A percentile compares a stretch with the other conserved stretches of the same genome.
These are phyloP conservation scores for Drosophila melanosoma DNA, from an alignment of 2,888 invertebrate species.

Conservation along the genomic window DNA sequence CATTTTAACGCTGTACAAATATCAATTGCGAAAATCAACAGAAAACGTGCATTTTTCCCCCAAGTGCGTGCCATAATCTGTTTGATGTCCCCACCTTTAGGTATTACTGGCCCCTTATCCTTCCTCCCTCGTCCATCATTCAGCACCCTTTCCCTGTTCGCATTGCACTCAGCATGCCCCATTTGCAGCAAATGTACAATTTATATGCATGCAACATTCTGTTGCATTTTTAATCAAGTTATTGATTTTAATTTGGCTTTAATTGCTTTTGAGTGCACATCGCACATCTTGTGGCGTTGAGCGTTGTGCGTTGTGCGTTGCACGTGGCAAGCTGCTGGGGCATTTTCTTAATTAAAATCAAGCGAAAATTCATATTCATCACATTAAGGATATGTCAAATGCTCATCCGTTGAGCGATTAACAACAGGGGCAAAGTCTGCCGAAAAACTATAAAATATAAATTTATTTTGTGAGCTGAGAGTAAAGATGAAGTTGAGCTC, in stretches of 20 bases:
- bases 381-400: slow-evolving; percentile 28
- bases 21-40: slow-evolving; percentile 69
- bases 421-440: not conserved
- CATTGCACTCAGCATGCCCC: not conserved
- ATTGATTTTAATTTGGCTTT: slow-evolving; percentile 78
- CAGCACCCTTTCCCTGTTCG: not conserved
- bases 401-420: slow-evolving; percentile 41
- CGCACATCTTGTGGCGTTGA: slow-evolving; percentile 45
- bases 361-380: slow-evolving; percentile 31
- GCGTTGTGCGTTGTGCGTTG: not conserved
- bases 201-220: slow-evolving; percentile 13
- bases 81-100: slow-evolving; percentile 47
- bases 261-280: slow-evolving; percentile 75
- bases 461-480: slow-evolving; percentile 41
- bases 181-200: slow-evolving; percentile 7
- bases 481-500: not conserved
- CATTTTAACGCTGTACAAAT: slow-evolving; percentile 49
- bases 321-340: slow-evolving; percentile 17
- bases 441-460: slow-evolving; percentile 47
- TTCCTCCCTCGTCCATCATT: not conserved
- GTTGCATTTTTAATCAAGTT: slow-evolving; percentile 68
- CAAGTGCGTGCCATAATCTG: slow-evolving; percentile 66
- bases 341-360: slow-evolving; percentile 75
- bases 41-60: slow-evolving; percentile 15
- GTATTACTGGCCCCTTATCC: not conserved